Conservation (phyloP, 2,113 vertebrate genomes). For the Gracilinanus agilis region DNA sequence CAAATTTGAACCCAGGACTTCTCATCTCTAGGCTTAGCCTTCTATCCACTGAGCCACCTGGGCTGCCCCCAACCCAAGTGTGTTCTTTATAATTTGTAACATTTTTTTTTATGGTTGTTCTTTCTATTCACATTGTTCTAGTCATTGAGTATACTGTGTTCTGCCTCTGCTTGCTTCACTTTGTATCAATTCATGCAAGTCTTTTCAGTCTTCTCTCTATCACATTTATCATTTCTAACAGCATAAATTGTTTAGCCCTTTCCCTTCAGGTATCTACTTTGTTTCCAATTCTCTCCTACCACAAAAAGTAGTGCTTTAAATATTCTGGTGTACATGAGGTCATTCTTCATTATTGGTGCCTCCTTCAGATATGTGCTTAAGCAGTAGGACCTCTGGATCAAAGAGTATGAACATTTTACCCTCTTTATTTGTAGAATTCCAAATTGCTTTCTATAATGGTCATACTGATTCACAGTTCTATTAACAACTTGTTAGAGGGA, state of each 20-base stretch:
- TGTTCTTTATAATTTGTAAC: too few relatives aligned
- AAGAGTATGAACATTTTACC: not conserved
- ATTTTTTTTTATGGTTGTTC: too few relatives aligned
- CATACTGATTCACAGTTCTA: not conserved
- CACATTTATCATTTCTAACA: not conserved
- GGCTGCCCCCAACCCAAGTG: too few relatives aligned
- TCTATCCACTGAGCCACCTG: too few relatives aligned
- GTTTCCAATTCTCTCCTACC: not conserved
- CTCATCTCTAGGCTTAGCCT: too few relatives aligned
- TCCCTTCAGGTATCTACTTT: not conserved
- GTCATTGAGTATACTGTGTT: not conserved
- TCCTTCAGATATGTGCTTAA: not conserved
- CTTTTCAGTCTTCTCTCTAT: not conserved
- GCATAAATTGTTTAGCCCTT: not conserved
- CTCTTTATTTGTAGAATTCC: not conserved
- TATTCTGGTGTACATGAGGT: not conserved
- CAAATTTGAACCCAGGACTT: too few relatives aligned
- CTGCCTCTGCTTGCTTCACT: not conserved
- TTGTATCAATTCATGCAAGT: not conserved
- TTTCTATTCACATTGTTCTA: too few relatives aligned
- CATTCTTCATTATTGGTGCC: not conserved
- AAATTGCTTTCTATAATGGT: not conserved
- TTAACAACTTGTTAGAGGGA: not conserved
- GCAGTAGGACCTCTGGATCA: not conserved
- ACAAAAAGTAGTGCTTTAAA: not conserved